Conservation (phyloP, 92 coral and sea anemone genomes). For the Umimayanthus kanabou region DNA sequence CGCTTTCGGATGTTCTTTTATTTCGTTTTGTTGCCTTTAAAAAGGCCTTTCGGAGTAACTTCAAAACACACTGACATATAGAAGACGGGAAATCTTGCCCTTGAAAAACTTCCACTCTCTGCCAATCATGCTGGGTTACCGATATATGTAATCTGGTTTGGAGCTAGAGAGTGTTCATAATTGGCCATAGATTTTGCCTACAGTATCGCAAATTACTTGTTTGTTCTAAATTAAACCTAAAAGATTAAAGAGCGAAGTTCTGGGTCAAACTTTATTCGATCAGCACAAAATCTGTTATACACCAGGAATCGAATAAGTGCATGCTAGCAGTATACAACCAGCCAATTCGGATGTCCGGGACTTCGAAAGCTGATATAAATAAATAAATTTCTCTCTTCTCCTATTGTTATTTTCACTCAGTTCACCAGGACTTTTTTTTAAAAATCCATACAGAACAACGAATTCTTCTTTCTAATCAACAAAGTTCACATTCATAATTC, state of each 20-base stretch:
- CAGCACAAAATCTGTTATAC: neutral
- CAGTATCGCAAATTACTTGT: neutral
- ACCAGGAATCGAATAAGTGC: neutral
- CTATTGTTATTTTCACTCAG: neutral
- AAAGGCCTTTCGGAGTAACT: too few relatives aligned
- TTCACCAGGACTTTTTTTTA: too few relatives aligned
- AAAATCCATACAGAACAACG: too few relatives aligned
- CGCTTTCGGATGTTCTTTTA: neutral
- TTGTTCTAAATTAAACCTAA: neutral
- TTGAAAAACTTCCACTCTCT: neutral
- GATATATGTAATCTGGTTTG: too few relatives aligned
- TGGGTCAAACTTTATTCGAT: neutral
- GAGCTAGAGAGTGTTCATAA: neutral
- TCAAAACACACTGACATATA: neutral
- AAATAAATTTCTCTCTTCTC: too few relatives aligned
- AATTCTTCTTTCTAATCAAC: too few relatives aligned
- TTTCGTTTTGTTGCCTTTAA: too few relatives aligned
- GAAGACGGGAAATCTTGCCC: neutral
- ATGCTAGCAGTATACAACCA: too few relatives aligned
- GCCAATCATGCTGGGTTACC: too few relatives aligned
- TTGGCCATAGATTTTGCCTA: neutral
- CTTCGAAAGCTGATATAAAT: neutral
- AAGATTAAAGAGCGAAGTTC: neutral
- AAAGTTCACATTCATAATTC: neutral
- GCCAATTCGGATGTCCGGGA: neutral